phyloP scores from a whole-genome alignment of 1,140 invertebrate species.

The Cydia splendana region DNA sequence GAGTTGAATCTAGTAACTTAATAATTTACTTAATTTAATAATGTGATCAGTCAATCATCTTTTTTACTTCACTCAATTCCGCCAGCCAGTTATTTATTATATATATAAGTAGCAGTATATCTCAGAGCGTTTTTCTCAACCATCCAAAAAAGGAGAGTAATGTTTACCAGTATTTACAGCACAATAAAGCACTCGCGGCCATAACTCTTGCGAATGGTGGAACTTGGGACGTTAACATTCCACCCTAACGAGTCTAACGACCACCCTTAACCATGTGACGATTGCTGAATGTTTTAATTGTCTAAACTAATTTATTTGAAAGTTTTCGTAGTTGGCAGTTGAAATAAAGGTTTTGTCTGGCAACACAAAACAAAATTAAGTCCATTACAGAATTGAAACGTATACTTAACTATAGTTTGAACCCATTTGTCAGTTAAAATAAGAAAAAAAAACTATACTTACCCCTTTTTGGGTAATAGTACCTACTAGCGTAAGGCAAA shows the following conservation, averaged over 20 bases:
- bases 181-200: constrained; percentile 41
- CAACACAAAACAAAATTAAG: background rate
- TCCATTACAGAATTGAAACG: no score
- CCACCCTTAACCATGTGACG: constrained; percentile 8
- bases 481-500: no score
- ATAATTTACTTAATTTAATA: no score
- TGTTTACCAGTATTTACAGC: constrained; percentile 21
- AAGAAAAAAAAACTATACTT: no score
- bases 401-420: no score
- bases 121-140: background rate
- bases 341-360: background rate
- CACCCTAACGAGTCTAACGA: constrained; percentile 23
- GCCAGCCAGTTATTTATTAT: background rate
- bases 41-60: no score
- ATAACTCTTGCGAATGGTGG: constrained; percentile 41
- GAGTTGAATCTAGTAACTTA: no score
- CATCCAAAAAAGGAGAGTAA: constrained; percentile 9
- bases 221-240: constrained; percentile 50
- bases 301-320: background rate
- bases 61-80: no score
- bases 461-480: no score
- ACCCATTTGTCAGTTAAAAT: no score
- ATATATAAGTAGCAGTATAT: background rate
- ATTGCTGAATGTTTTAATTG: constrained; percentile 17
- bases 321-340: background rate